These are phyloP conservation scores for Leucozona laternaria DNA, from an alignment of 2,888 invertebrate genomes.

Conservation along the genomic window DNA sequence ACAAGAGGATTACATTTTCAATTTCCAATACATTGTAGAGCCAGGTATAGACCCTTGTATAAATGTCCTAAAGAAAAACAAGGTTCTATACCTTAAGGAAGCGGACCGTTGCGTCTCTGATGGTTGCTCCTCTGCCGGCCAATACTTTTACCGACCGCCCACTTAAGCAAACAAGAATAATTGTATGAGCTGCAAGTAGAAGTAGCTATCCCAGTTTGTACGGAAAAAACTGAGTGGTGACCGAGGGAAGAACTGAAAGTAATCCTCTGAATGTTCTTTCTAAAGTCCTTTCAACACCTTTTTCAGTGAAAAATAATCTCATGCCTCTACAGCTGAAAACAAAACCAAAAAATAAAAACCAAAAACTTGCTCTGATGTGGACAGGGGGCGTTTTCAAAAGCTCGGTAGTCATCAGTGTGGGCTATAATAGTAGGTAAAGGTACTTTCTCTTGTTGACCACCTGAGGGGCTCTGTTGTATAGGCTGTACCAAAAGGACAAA, in stretches of 20 bases:
- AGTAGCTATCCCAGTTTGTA: slow-evolving; percentile 5
- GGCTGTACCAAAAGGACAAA: slow-evolving; percentile 62
- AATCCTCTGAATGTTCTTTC: slow-evolving; percentile 67
- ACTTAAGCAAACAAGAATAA: slow-evolving; percentile 64
- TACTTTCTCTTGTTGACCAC: slow-evolving; percentile 41
- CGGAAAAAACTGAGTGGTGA: slow-evolving; percentile 3
- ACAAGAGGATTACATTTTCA: slow-evolving; percentile 75
- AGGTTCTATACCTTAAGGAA: neutral
- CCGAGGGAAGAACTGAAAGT: slow-evolving; percentile 41
- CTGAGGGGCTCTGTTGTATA: slow-evolving; percentile 23
- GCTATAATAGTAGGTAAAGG: neutral
- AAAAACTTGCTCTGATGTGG: slow-evolving; percentile 33
- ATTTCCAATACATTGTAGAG: slow-evolving; percentile 60
- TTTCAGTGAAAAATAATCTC: slow-evolving; percentile 26
- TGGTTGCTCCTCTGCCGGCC: neutral
- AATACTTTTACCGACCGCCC: slow-evolving; percentile 33
- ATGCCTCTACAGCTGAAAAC: neutral
- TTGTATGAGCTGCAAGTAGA: slow-evolving; percentile 55
- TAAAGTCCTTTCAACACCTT: slow-evolving; percentile 73
- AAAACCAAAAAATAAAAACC: slow-evolving; percentile 1
- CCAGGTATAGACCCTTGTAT: neutral
- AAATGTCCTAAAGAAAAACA: slow-evolving; percentile 18
- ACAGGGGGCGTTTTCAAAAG: slow-evolving; percentile 28
- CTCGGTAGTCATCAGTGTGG: neutral
- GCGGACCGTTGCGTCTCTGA: neutral